These are phyloP conservation scores for Melinaea menophilus DNA, from an alignment of 2,888 invertebrate genomes.

Conservation along the genomic window DNA sequence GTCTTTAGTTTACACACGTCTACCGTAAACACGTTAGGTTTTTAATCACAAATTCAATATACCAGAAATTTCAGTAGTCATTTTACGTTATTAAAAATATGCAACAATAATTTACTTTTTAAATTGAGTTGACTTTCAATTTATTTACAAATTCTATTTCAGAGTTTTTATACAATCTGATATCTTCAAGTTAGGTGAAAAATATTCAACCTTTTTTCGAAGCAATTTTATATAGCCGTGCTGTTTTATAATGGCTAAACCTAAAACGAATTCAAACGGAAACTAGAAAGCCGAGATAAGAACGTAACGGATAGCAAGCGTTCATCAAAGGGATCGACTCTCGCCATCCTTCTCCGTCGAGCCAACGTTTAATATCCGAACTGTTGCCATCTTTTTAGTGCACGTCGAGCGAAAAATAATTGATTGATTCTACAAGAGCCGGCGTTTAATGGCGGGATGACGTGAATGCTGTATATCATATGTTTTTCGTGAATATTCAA, in stretches of 20 bases:
- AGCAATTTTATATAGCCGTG: slow-evolving; percentile 7
- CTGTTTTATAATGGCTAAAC: slow-evolving; percentile 20
- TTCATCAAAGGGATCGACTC: slow-evolving; percentile 60
- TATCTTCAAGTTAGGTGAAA: neutral
- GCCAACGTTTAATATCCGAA: slow-evolving; percentile 70
- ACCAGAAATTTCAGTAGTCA: neutral
- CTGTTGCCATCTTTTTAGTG: slow-evolving; percentile 62
- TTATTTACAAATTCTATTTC: too few relatives aligned
- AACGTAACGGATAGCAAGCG: slow-evolving; percentile 49
- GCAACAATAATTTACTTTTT: neutral
- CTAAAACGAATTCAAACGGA: slow-evolving; percentile 29
- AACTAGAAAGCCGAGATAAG: slow-evolving; percentile 49
- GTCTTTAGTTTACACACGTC: slow-evolving; percentile 8
- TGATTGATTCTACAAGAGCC: slow-evolving; percentile 64
- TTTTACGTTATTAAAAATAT: neutral
- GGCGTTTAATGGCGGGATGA: slow-evolving; percentile 57
- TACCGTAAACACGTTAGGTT: slow-evolving; percentile 3
- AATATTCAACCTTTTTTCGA: neutral
- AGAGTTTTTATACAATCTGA: too few relatives aligned
- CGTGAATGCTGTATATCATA: slow-evolving; percentile 40
- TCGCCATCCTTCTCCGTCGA: slow-evolving; percentile 43
- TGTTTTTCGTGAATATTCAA: neutral
- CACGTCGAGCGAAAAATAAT: slow-evolving; percentile 68
- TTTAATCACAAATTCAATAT: neutral
- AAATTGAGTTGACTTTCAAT: too few relatives aligned